These are phyloP conservation scores for Idaea dimidiata DNA, from an alignment of 2,888 invertebrate species.

Conservation along the genomic window DNA sequence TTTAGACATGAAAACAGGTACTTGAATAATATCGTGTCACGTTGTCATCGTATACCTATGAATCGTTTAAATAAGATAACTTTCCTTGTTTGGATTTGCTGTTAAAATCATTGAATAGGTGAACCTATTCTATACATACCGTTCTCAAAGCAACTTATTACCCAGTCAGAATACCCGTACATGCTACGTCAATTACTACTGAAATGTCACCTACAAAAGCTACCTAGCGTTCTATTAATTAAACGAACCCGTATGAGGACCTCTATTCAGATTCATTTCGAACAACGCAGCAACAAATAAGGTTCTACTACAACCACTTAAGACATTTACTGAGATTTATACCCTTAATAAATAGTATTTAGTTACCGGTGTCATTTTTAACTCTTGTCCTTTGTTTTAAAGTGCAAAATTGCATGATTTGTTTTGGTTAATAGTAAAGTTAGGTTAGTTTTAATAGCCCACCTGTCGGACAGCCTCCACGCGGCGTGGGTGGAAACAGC, in stretches of 20 bases:
- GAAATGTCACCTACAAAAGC: constrained; percentile 20
- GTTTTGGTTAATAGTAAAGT: constrained; percentile 36
- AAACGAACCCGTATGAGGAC: constrained; percentile 30
- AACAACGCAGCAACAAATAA: constrained; percentile 45
- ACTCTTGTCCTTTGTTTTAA: constrained; percentile 33
- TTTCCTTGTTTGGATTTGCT: too few species aligned
- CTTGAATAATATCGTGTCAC: too few species aligned
- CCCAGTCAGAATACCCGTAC: not conserved
- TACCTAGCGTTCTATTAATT: constrained; percentile 30
- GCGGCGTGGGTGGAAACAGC: too few species aligned
- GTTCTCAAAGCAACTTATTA: not conserved
- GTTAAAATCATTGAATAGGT: too few species aligned
- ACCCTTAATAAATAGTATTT: constrained; percentile 34
- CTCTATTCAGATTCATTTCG: constrained; percentile 36
- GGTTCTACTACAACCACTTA: constrained; percentile 45
- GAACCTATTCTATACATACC: too few species aligned
- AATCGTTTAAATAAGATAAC: too few species aligned
- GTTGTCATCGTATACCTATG: too few species aligned
- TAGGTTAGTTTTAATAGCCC: constrained; percentile 56
- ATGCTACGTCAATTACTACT: constrained; percentile 2
- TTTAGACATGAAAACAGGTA: too few species aligned
- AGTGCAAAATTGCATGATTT: constrained; percentile 32
- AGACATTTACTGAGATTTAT: constrained; percentile 54
- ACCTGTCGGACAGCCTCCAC: too few species aligned
- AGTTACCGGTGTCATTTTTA: constrained; percentile 22